A percentile compares a stretch with the other conserved stretches of the same genome.
These are phyloP conservation scores for Crocuta crocuta DNA, from an alignment of 2,113 vertebrate species.

Conservation along the genomic window DNA sequence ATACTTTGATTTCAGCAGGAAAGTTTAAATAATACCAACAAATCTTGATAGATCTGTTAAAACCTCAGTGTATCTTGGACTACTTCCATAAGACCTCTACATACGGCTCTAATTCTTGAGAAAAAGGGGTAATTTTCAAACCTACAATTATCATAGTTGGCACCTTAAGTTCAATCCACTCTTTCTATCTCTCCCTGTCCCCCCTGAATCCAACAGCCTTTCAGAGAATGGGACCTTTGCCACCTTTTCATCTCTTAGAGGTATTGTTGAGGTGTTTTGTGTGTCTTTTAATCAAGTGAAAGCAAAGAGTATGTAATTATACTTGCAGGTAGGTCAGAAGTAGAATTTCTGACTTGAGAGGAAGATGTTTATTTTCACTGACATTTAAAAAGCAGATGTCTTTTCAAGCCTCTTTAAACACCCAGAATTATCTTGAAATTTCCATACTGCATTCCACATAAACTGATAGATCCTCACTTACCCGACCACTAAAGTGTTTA, in stretches of 20 bases:
- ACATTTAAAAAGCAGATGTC: neutral
- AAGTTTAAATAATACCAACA: neutral
- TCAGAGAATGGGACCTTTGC: neutral
- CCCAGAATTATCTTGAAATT: neutral
- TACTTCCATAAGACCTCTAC: neutral
- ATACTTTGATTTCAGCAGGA: neutral
- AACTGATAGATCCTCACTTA: neutral
- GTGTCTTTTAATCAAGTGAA: neutral
- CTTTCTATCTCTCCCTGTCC: neutral
- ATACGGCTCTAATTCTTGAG: neutral
- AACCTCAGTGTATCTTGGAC: neutral
- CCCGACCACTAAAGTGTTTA: neutral
- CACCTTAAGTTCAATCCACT: neutral
- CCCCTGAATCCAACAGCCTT: neutral
- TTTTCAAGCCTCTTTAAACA: neutral
- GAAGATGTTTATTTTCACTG: neutral
- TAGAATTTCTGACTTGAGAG: neutral
- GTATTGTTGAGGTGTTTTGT: neutral
- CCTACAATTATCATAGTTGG: neutral
- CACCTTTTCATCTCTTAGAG: neutral
- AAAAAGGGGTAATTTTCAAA: neutral
- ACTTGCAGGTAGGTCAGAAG: neutral
- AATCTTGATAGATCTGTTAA: neutral
- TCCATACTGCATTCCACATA: neutral
- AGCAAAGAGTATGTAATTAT: neutral